Evolutionary conservation across 2,888 invertebrate species (phyloP).

Genomic region (Adelphocoris suturalis): DNA sequence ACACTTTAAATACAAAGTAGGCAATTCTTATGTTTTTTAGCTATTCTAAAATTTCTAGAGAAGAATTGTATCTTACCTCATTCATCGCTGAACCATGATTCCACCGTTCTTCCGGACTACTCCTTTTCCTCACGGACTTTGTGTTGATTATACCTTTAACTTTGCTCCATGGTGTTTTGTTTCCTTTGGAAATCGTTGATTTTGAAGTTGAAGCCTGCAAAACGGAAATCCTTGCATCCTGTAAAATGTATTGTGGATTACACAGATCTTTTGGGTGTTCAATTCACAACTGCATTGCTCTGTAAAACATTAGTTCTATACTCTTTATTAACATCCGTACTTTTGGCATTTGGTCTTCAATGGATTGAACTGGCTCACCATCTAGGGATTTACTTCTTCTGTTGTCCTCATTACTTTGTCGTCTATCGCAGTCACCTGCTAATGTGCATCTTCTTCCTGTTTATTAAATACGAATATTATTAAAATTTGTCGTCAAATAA

Average conservation of each 20-base stretch:
- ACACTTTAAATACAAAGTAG: no score
- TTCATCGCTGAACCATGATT: neutral
- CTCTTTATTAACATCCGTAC: neutral
- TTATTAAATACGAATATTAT: neutral
- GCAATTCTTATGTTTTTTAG: no score
- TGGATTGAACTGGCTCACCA: conserved; percentile 74
- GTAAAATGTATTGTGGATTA: neutral
- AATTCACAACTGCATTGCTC: no score
- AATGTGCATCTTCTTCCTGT: conserved; percentile 26
- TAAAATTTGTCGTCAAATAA: neutral
- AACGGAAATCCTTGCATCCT: neutral
- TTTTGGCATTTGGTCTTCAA: conserved; percentile 49
- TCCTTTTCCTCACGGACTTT: conserved; percentile 81
- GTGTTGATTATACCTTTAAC: conserved; percentile 87
- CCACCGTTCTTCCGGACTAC: conserved; percentile 56
- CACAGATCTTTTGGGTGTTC: no score
- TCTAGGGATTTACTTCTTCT: conserved; percentile 77
- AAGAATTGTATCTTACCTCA: conserved; percentile 35
- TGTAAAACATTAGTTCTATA: no score
- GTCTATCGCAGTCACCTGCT: neutral
- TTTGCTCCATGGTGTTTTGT: conserved; percentile 87
- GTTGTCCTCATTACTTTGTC: conserved; percentile 74
- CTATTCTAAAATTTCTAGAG: no score
- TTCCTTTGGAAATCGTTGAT: conserved; percentile 19
- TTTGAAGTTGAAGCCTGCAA: neutral